Conservation (phyloP, 2,113 vertebrate genomes). For the Melanerpes formicivorus region DNA sequence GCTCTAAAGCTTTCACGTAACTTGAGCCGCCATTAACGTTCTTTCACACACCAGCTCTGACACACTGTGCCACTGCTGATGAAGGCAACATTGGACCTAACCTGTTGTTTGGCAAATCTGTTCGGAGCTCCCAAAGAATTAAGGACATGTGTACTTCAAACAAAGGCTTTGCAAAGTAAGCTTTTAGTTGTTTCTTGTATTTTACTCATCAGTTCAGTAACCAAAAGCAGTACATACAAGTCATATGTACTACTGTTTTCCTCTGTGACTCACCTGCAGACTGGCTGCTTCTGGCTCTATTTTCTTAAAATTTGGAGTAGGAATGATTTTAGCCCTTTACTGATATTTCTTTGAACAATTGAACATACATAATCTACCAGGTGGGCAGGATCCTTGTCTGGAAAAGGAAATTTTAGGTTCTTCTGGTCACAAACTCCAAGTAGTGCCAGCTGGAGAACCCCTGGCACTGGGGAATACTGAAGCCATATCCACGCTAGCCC, state of each 20-base stretch:
- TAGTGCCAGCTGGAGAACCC: neutral
- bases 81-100: neutral
- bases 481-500: neutral
- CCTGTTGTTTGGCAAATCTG: neutral
- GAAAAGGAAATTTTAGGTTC: neutral
- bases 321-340: neutral
- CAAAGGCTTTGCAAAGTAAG: neutral
- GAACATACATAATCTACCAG: neutral
- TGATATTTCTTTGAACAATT: neutral
- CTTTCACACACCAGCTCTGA: neutral
- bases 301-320: neutral
- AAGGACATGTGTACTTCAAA: neutral
- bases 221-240: neutral
- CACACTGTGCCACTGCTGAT: neutral
- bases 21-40: too few relatives aligned
- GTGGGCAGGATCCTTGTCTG: neutral
- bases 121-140: neutral
- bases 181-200: neutral
- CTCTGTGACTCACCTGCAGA: neutral
- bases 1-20: neutral
- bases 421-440: neutral
- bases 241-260: neutral
- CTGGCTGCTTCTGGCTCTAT: neutral
- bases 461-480: neutral
- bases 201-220: neutral